Evolutionary conservation across 2,797 vertebrate genomes (phyloP), one percentile per base, ranked within the genome.

Genomic region (Anguilla marmorata): DNA sequence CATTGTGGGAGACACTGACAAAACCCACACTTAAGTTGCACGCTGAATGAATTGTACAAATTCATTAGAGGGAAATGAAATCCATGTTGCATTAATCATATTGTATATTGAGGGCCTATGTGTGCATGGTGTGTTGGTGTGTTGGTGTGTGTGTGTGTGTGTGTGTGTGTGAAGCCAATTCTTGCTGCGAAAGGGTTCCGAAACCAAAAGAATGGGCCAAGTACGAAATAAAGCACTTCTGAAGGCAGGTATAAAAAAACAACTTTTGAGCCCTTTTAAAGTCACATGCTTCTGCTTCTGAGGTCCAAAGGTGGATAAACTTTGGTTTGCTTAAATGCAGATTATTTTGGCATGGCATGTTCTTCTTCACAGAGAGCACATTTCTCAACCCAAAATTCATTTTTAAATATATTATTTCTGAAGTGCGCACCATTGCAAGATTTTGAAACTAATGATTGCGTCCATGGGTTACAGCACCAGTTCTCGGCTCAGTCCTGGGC

Each of bases 391-490:
- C 1, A 33, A 12, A 33, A 76, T 76, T 76, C 33, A 76, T 76
- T 76, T 76, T 76, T 76, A 76, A 37, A 37, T 41, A 2, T 12
- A 76, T 33, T 27, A 74, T 74, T 74, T 74, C 27, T 30, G 69
- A 27, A 33, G 69, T 74, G 33, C 30, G 2, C 12, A 74, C 30
- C 33, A 0, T 69, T 12, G n/a, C 24, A 54, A 24, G 82, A 85
- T 30, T 52, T 27, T 33, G 87, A 89, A 90, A 91, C 89, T 90
- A 90, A 91, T 91, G 91, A 89, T 89, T 87, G 89, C 56, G 87
- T 87, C 88, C 90, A 93, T 92, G 91, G 24, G 63, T 66, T 27
- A 66, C 19, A 66, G 63, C 93, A 90, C 90, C 89, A 91, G 90
- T 60, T 89, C 88, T 88, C 58, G 87, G 76, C 89, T 93, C 91